Evolutionary conservation across 2,797 vertebrate genomes (phyloP), one percentile per base, ranked within the genome.

Genomic region (Pipistrellus nathusii): DNA sequence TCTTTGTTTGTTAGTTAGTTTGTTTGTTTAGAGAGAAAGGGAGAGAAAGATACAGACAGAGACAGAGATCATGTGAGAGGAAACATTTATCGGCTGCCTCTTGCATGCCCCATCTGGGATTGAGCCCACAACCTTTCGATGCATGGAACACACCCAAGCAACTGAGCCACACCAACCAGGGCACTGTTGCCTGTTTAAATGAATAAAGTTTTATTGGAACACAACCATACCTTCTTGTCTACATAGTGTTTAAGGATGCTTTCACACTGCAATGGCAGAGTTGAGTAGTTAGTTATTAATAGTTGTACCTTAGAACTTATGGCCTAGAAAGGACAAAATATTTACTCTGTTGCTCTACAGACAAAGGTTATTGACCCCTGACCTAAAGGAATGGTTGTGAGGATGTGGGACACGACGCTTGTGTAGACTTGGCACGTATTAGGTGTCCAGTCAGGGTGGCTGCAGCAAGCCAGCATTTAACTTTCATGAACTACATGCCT

Each of bases 141-240:
- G 62, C 27, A n/a, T 18, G 30, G 62, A 64, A 8, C 30, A n/a
- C 25, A 64, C 30, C 62, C 62, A 59, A 15, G 30, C 62, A n/a
- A n/a, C 62, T 17, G 62, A 64, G 62, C 14, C 62, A n/a, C 15
- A 64, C 62, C 62, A n/a, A 30, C 3, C 62, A 17, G 62, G 62
- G 62, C 62, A 3, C 57, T 64, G 14, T 21, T 51, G 6, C 46
- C 64, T 55, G 8, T 46, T 57, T 55, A 57, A 88, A 35, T 51
- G 77, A 88, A 80, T 91, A 64, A 94, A 85, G 32, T 73, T 80
- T 76, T 90, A 84, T 89, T 93, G 55, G 69, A 87, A 69, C 17
- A 20, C 21, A 46, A 32, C 30, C 9, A 27, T 5, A 27, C 18
- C 69, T 38, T 4, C 88, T 94, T 57, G 62, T 76, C 92, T 89